Evolutionary conservation across 2,888 invertebrate species (phyloP).

Genomic region (Cephonodes hylas): DNA sequence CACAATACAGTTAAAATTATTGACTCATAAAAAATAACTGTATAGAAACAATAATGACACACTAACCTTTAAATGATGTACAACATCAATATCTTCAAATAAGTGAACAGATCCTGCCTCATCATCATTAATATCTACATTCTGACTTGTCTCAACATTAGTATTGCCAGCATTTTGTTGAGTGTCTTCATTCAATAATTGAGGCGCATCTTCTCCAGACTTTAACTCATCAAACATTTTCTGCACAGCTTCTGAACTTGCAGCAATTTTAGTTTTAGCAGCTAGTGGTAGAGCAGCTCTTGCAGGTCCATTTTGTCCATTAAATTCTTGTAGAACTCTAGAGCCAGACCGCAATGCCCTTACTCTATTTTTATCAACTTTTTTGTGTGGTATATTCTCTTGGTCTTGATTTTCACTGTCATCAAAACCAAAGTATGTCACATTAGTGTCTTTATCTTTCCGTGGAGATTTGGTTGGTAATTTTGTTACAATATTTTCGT

Average conservation of each 20-base stretch:
- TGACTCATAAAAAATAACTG: too few relatives aligned
- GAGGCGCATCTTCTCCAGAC: constrained; percentile 54
- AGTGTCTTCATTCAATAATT: constrained; percentile 41
- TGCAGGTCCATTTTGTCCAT: constrained; percentile 48
- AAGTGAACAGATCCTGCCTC: constrained; percentile 65
- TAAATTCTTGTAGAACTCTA: constrained; percentile 57
- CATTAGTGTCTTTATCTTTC: constrained; percentile 43
- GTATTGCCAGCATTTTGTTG: constrained; percentile 30
- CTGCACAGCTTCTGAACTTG: constrained; percentile 49
- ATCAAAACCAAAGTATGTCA: constrained; percentile 74
- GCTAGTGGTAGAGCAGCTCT: constrained; percentile 50
- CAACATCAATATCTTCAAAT: constrained; percentile 71
- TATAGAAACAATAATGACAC: neutral
- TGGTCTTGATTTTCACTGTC: constrained; percentile 58
- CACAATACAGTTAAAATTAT: too few relatives aligned
- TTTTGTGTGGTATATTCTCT: constrained; percentile 67
- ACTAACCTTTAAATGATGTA: constrained; percentile 66
- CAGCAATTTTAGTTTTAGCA: constrained; percentile 44
- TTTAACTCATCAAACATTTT: constrained; percentile 54
- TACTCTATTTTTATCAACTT: constrained; percentile 32
- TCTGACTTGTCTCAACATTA: constrained; percentile 31
- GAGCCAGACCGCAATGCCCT: constrained; percentile 44
- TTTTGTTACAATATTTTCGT: constrained; percentile 28
- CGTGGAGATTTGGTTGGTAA: constrained; percentile 30
- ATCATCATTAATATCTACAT: constrained; percentile 36